Conservation (phyloP, 2,797 vertebrate genomes). For the Sebastes vulpes region DNA sequence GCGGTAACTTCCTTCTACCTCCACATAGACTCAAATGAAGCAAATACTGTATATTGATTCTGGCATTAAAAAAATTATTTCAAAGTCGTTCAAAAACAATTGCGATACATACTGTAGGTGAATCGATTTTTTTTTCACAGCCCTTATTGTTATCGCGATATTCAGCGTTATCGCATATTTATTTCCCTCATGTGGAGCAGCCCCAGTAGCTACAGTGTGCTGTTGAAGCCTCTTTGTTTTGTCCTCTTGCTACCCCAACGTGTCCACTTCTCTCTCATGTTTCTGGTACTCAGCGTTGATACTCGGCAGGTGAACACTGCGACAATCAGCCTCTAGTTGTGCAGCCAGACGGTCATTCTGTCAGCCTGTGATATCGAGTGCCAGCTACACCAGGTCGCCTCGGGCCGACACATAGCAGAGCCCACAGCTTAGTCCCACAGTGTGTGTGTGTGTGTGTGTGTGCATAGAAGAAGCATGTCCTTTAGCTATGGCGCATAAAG, state of each 20-base stretch:
- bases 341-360: not conserved
- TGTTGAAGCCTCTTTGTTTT: not conserved
- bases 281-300: not conserved
- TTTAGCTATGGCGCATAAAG: not conserved
- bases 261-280: not conserved
- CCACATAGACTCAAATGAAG: no score
- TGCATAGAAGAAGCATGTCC: not conserved
- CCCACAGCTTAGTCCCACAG: not conserved
- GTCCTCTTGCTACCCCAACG: fast-evolving
- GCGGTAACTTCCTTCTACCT: no score
- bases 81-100: no score
- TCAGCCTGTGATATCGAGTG: not conserved
- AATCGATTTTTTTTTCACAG: no score
- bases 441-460: not conserved
- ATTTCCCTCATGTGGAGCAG: not conserved
- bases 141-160: not conserved
- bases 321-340: not conserved
- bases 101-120: no score
- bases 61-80: no score
- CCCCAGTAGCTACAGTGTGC: not conserved
- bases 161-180: not conserved
- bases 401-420: not conserved
- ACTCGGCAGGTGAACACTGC: not conserved
- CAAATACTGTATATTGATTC: no score
- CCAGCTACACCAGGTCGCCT: not conserved